These are phyloP conservation scores for Meriones unguiculatus DNA, from an alignment of 2,113 vertebrate species.

Conservation along the genomic window DNA sequence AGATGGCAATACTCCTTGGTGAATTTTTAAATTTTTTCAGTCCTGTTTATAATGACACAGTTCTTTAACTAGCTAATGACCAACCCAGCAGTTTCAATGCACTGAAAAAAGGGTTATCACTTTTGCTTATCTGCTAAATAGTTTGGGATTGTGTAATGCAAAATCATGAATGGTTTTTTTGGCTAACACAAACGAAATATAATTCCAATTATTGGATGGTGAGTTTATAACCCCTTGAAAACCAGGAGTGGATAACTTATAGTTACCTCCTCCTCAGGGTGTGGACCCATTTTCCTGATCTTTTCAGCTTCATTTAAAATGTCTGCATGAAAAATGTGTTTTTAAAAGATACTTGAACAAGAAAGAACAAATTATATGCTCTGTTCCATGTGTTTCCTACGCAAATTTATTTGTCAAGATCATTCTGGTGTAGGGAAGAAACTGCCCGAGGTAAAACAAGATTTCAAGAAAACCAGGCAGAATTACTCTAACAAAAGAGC, in stretches of 20 bases:
- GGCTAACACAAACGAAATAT: not conserved
- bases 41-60: constrained; percentile 72
- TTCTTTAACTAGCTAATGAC: constrained; percentile 39
- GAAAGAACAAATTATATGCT: constrained; percentile 36
- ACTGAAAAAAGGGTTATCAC: constrained; percentile 53
- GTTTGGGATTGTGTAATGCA: not conserved
- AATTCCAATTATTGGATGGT: not conserved
- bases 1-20: constrained; percentile 26
- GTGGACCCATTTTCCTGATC: not conserved
- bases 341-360: constrained; percentile 59
- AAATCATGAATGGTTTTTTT: constrained; percentile 29
- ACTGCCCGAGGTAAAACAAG: not conserved
- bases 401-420: constrained; percentile 26
- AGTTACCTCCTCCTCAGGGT: not conserved
- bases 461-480: not conserved
- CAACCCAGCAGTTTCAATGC: not conserved
- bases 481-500: not conserved
- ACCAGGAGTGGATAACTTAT: not conserved
- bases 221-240: not conserved
- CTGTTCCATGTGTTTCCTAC: constrained; percentile 8
- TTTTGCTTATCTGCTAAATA: not conserved
- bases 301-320: constrained; percentile 33
- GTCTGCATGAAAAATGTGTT: not conserved
- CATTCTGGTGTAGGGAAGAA: constrained; percentile 35
- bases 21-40: constrained; percentile 26